Conservation (phyloP, 1,140 invertebrate species). For the Apis dorsata region DNA sequence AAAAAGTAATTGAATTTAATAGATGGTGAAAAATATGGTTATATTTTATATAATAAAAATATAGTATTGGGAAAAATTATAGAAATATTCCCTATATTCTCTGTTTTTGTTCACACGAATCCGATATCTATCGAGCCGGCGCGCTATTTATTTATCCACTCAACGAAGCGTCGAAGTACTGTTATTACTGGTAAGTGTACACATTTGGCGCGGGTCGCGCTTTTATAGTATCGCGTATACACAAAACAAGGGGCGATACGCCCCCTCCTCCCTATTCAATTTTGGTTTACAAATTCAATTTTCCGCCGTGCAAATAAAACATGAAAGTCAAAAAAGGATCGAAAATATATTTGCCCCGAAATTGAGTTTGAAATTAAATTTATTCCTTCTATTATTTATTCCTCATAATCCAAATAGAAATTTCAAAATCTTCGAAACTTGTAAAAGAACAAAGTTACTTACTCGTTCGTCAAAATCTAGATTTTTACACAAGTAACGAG, state of each 20-base stretch:
- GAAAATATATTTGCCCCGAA: no score
- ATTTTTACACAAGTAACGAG: no score
- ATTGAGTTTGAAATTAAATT: no score
- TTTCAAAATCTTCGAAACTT: no score
- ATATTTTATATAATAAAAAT: background rate
- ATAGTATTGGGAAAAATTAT: background rate
- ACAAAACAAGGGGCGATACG: background rate
- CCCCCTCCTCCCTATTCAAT: background rate
- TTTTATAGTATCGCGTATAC: background rate
- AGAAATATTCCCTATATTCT: background rate
- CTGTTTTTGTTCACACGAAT: background rate
- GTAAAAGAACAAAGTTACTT: no score
- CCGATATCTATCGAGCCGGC: background rate
- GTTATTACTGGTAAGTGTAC: background rate
- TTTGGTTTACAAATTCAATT: no score
- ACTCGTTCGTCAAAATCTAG: no score
- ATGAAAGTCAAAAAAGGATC: background rate
- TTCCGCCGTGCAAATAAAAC: background rate
- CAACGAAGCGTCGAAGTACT: background rate
- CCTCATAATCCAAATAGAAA: no score
- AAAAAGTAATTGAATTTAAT: no score
- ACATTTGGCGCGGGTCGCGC: background rate
- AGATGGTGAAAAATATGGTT: no score
- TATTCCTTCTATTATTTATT: no score
- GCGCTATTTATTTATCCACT: background rate